phyloP scores from a whole-genome alignment of 2,888 invertebrate genomes.

The Spisula solida region DNA sequence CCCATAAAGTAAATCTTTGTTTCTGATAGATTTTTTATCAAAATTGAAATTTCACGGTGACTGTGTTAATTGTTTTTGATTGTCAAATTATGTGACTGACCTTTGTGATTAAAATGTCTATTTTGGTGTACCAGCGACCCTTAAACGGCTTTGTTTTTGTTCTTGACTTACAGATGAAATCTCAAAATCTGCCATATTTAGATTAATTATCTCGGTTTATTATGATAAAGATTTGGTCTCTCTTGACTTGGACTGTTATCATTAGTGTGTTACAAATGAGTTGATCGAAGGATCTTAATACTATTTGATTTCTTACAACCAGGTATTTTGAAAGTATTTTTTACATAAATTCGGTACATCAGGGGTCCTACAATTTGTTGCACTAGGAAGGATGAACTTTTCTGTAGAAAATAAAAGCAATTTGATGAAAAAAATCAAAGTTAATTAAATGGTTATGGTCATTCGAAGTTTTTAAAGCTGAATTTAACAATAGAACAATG shows the following conservation, averaged over 20 bases:
- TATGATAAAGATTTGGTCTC: background rate
- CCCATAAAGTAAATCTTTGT: too few relatives aligned
- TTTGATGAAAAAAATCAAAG: too few relatives aligned
- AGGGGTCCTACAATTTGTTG: too few relatives aligned
- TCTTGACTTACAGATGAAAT: background rate
- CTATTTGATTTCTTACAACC: background rate
- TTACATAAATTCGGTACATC: too few relatives aligned
- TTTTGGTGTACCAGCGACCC: background rate
- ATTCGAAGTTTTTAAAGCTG: too few relatives aligned
- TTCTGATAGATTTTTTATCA: too few relatives aligned
- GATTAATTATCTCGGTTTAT: background rate
- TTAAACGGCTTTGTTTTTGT: conserved; percentile 1
- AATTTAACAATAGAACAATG: too few relatives aligned
- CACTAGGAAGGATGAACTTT: too few relatives aligned
- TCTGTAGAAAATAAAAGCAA: too few relatives aligned
- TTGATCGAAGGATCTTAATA: background rate
- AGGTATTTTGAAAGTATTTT: background rate
- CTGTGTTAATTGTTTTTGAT: background rate
- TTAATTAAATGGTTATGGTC: too few relatives aligned
- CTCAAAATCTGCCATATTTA: background rate
- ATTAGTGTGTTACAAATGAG: background rate
- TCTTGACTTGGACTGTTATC: background rate
- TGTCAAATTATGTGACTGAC: conserved; percentile 4
- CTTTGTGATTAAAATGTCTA: conserved; percentile 11
- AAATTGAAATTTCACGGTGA: too few relatives aligned